Evolutionary conservation across 2,888 invertebrate genomes (phyloP), one percentile per base, ranked within the genome.

Genomic region (Parnassius orleans): DNA sequence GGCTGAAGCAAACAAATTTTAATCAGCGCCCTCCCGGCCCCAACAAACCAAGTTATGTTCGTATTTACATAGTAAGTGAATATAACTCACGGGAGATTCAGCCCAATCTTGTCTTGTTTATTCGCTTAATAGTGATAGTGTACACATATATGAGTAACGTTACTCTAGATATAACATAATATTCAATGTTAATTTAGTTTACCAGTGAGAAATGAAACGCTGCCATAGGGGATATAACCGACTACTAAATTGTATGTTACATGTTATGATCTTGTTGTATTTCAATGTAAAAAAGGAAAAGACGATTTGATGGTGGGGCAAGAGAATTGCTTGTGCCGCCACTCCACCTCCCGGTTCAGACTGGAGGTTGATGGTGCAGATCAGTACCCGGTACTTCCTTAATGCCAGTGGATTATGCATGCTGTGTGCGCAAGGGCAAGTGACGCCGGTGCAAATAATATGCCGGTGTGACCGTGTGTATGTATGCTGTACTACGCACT

Each of bases 21-120:
- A 71, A 71, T 73, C 69, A 69, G 63, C 66, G 63, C 60, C 66
- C 61, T 52, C 52, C 52, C 51, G 65, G 65, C 66, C 63, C 69
- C 66, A 58, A 65, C 63, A 66, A 72, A 72, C 69, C 65, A 65
- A 70, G 66, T 71, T 72, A 70, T 66, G 67, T 63, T 53, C 57
- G 63, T 69, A 70, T 72, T 72, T 71, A 70, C 72, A 71, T 67
- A 68, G 64, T 66, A 68, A 68, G 64, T 65, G 67, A 64, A 64
- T 62, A 5, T 33, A 33, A 33, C 33, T 33, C 33, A 33, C 33
- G 7, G 33, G 33, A 33, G 33, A 33, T 33, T 33, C 33, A 7
- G 33, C 33, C 33, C 33, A 33, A 33, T 33, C 33, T 33, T 33
- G 33, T 33, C 33, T 33, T 33, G 33, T 33, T 33, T 33, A 33